A percentile compares a stretch with the other conserved stretches of the same genome.
phyloP scores from a whole-genome alignment of 2,888 invertebrate species.

The Alentia gelatinosa region DNA sequence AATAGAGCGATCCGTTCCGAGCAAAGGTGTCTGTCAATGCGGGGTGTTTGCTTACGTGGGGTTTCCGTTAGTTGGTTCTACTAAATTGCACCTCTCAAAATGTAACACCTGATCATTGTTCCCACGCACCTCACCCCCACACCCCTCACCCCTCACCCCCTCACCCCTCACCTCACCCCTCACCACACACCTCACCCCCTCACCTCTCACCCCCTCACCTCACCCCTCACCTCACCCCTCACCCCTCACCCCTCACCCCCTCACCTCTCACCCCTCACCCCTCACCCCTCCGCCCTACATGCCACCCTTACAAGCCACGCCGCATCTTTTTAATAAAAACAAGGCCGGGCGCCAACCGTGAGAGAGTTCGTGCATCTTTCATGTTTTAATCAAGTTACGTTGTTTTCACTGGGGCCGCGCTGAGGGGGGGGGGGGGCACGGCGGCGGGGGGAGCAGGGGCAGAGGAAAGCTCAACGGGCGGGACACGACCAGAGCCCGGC shows the following conservation, averaged over 20 bases:
- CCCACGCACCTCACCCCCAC: no score
- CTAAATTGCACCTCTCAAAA: no score
- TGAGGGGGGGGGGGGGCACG: neutral
- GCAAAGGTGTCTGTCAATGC: no score
- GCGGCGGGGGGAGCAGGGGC: neutral
- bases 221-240: neutral
- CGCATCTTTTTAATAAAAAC: constrained; percentile 6
- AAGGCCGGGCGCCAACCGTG: neutral
- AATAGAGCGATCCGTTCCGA: no score
- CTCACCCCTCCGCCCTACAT: neutral
- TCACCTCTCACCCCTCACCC: neutral
- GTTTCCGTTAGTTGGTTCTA: no score
- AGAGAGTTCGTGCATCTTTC: constrained; percentile 13
- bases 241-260: neutral
- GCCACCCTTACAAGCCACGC: neutral
- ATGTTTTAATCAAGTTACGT: constrained; percentile 16
- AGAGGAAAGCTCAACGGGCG: no score
- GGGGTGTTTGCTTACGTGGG: no score
- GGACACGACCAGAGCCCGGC: no score
- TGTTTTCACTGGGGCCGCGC: neutral
- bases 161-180: no score
- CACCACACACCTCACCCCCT: no score
- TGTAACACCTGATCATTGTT: no score
- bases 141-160: no score
- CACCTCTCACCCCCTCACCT: neutral